Percentiles rank a stretch among this genome's conserved stretches.
Evolutionary conservation across 2,113 vertebrate species (phyloP).

Genomic region (Camelus bactrianus): DNA sequence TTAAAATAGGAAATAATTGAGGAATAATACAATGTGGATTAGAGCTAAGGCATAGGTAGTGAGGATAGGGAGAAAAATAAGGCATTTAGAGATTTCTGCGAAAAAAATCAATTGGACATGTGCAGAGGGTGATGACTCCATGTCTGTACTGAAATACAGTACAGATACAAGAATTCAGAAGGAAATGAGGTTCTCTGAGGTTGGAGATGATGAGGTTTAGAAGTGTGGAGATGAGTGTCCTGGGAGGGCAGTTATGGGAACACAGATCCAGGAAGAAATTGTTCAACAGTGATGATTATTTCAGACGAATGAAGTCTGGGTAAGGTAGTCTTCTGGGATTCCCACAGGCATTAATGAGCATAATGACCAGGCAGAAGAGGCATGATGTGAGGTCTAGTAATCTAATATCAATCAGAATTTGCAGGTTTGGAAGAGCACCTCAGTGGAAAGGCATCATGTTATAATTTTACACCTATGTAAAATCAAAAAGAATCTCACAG

Average conservation of each 20-base stretch:
- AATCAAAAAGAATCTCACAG: background rate
- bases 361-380: background rate
- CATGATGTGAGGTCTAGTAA: background rate
- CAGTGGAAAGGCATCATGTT: background rate
- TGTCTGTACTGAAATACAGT: background rate
- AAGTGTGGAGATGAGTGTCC: background rate
- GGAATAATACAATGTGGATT: rapidly evolving
- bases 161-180: background rate
- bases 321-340: background rate
- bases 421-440: background rate
- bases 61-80: background rate
- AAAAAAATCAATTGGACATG: background rate
- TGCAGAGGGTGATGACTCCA: background rate
- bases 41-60: background rate
- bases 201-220: background rate
- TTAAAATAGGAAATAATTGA: background rate
- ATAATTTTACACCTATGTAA: background rate
- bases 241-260: background rate
- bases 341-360: background rate
- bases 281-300: background rate
- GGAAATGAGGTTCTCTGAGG: background rate
- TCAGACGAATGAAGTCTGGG: background rate
- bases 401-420: background rate
- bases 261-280: background rate
- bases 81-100: background rate